Evolutionary conservation across 1,140 invertebrate genomes (phyloP).

Genomic region (Limonius californicus): DNA sequence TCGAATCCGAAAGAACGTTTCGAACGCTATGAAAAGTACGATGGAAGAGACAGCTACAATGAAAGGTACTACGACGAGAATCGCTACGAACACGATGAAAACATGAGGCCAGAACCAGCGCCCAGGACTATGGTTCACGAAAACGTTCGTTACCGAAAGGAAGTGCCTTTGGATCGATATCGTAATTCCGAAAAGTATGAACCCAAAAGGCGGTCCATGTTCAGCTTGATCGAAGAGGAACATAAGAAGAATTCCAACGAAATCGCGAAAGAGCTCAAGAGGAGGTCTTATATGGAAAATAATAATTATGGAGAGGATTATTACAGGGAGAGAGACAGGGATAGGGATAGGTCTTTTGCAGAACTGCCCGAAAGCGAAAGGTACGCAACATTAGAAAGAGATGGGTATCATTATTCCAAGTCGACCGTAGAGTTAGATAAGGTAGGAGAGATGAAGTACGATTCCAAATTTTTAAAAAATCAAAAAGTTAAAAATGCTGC

Average conservation of each 20-base stretch:
- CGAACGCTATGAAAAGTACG: slow-evolving; percentile 3
- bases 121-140: slow-evolving; percentile 32
- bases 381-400: slow-evolving; percentile 12
- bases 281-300: slow-evolving; percentile 45
- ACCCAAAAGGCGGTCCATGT: slow-evolving; percentile 46
- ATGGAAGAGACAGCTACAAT: slow-evolving; percentile 21
- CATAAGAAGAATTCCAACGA: slow-evolving; percentile 46
- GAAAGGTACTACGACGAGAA: slow-evolving; percentile 29
- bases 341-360: slow-evolving; percentile 26
- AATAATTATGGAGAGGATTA: slow-evolving; percentile 19
- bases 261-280: slow-evolving; percentile 49
- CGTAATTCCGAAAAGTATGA: slow-evolving; percentile 44
- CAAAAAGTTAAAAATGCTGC: slow-evolving; percentile 35
- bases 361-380: slow-evolving; percentile 36
- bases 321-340: slow-evolving; percentile 20
- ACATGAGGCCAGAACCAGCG: slow-evolving; percentile 34
- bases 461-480: slow-evolving; percentile 39
- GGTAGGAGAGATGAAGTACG: slow-evolving; percentile 31
- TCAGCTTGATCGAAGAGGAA: slow-evolving; percentile 47
- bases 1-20: slow-evolving; percentile 7
- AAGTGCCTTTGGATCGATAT: slow-evolving; percentile 42
- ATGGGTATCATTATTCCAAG: slow-evolving; percentile 30
- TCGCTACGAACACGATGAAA: slow-evolving; percentile 18
- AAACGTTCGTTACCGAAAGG: slow-evolving; percentile 28
- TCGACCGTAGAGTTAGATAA: slow-evolving; percentile 36